Evolutionary conservation across 2,113 vertebrate genomes (phyloP), one percentile per base, ranked within the genome.

Genomic region (Dicerorhinus sumatrensis): DNA sequence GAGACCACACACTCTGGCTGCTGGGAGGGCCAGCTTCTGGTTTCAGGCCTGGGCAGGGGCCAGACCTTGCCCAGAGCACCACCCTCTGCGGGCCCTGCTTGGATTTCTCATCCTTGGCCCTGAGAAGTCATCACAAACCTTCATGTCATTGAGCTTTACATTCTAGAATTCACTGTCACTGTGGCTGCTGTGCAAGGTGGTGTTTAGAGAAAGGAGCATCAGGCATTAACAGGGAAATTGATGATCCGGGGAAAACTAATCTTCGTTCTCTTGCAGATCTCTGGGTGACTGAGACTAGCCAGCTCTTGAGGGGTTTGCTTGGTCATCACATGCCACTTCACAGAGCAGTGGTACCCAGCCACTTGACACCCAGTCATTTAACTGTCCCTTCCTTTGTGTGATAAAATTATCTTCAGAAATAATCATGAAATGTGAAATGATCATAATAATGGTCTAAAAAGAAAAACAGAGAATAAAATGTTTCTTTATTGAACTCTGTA

Each of bases 121-220:
- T 69, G 48, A 48, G 75, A 73, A 29, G 54, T 13, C 51, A 8
- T 25, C 2, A 2, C 1, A 8, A 83, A 16, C 79, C 83, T 63
- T 82, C 54, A 3, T 8, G 39, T 39, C 42, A 8, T 33, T 46
- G 81, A 87, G 31, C 17, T 58, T 67, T 36, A 16, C 75, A 20
- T 87, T 94, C 91, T 51, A 89, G 81, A 97, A 79, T 54, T 63
- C 88, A 88, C 77, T 70, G 27, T 58, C 91, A 6, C 36, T 29
- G 18, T 33, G 56, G 92, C 81, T 77, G 51, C 91, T 58, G 27
- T 3, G 42, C 11, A 46, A 79, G 58, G 25, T 29, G 8, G 42
- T 42, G 5, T 76, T 25, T 58, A 8, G 75, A 92, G 83, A 91
- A 86, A 25, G 3, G 8, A 36, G 23, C 23, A 0, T 31, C 20